Evolutionary conservation across 2,113 vertebrate genomes (phyloP).

Genomic region (Albula glossodonta): DNA sequence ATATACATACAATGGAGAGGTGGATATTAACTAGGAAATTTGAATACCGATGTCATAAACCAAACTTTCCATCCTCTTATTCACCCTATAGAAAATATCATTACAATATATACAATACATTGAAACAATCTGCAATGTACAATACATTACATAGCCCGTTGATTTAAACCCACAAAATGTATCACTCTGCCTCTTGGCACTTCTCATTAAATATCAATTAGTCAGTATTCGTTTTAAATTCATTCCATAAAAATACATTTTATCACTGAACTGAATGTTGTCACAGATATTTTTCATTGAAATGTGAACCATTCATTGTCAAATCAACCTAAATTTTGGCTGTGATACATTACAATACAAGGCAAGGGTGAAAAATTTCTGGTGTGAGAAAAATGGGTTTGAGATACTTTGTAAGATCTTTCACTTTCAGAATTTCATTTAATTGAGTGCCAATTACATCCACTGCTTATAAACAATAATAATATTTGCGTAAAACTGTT

Average conservation of each 20-base stretch:
- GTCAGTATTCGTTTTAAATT: background rate
- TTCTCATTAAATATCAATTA: background rate
- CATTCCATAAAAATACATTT: background rate
- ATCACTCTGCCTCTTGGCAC: background rate
- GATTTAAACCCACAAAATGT: too few species aligned
- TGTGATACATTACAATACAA: background rate
- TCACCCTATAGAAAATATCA: too few species aligned
- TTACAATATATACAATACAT: too few species aligned
- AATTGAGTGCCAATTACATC: background rate
- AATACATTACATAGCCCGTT: too few species aligned
- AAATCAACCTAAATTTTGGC: too few species aligned
- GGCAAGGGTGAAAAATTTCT: background rate
- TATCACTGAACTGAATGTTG: background rate
- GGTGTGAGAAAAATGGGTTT: background rate
- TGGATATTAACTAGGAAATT: background rate
- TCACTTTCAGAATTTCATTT: background rate
- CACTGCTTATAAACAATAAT: background rate
- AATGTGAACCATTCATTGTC: slow-evolving; percentile 37
- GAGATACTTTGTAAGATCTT: too few species aligned
- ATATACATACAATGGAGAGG: background rate
- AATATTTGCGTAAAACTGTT: background rate
- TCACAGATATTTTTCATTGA: background rate
- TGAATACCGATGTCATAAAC: background rate
- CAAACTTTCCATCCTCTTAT: background rate
- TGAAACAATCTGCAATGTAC: too few species aligned